Base-by-base conservation (phyloP, 2,888 invertebrate species). In the Orchesellides sinensis region DNA sequence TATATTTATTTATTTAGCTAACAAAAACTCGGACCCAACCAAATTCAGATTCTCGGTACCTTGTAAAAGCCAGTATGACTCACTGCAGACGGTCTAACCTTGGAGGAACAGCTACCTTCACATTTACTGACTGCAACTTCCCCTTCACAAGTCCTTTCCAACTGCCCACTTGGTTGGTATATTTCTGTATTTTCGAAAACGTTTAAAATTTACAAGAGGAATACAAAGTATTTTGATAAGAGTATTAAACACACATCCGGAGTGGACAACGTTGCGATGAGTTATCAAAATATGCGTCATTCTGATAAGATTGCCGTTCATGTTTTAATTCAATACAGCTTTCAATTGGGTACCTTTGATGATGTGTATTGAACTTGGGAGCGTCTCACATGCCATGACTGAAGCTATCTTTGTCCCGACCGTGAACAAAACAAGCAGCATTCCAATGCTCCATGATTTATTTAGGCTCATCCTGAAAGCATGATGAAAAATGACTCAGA, bases 61-160 rank as follows among this genome's bases (percentile, higher is more conserved):
- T 97, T 97, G 84, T 95, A 91, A 91, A 97, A 97, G 88, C 97
- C 97, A 52, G 96, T 96, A 3, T 95, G 93, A 17, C 96, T 95
- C 80, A 95, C 94, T 40, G 97, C 96, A 66, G 96, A 96, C 1
- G 97, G 97, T 89, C 96, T 96, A 63, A 97, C 96, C 91, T 96
- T 96, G 86, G 97, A 98, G 87, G 93, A 94, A 90, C 98, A 98
- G 86, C 95, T 93, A 25, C 98, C 98, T 77, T 98, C 98, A 89
- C 98, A 98, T 91, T 97, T 98, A 89, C 96, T 97, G 0, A 98
- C 96, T 14, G 93, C 94, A 54, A 98, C 93, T 90, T 96, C 96
- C 0, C 96, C 96, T 89, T 95, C 96, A 89, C 98, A 98, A 14
- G 96, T 96, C 89, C 97, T 92, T 88, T 94, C 92, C 88, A 97